Evolutionary conservation across 2,888 invertebrate genomes (phyloP).

Genomic region (Lycia hirtaria): DNA sequence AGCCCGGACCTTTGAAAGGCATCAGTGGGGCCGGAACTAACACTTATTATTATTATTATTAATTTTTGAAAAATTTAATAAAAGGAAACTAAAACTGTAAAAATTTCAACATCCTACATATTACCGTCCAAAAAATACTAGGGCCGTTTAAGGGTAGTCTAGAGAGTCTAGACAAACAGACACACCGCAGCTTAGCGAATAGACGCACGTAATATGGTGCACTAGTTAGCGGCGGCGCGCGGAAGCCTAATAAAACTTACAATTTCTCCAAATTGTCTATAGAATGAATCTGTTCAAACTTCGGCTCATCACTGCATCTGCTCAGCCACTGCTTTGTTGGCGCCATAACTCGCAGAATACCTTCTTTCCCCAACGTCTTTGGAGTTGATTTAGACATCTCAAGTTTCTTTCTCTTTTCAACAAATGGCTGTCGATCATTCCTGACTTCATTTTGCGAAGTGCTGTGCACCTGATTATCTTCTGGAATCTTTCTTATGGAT

Average conservation of each 20-base stretch:
- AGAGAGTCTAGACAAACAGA: no score
- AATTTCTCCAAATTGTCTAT: conserved; percentile 60
- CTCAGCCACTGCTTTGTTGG: conserved; percentile 67
- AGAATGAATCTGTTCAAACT: conserved; percentile 6
- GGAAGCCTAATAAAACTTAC: conserved; percentile 61
- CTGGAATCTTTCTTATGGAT: conserved; percentile 49
- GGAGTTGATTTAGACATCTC: neutral
- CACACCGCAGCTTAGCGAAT: no score
- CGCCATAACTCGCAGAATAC: conserved; percentile 37
- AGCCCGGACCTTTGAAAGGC: no score
- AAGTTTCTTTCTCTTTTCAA: neutral
- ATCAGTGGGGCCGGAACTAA: no score
- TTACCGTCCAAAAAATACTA: no score
- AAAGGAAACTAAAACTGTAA: no score
- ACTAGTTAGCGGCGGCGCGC: no score
- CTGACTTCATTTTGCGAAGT: neutral
- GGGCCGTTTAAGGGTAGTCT: no score
- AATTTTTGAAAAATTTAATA: no score
- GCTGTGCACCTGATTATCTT: conserved; percentile 7
- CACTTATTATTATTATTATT: no score
- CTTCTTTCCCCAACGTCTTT: neutral
- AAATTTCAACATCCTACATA: no score
- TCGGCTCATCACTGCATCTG: conserved; percentile 41
- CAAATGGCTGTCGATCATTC: neutral
- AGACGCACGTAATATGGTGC: no score